Conservation (phyloP, 1,140 invertebrate genomes). For the Zaprionus lachaisei region DNA sequence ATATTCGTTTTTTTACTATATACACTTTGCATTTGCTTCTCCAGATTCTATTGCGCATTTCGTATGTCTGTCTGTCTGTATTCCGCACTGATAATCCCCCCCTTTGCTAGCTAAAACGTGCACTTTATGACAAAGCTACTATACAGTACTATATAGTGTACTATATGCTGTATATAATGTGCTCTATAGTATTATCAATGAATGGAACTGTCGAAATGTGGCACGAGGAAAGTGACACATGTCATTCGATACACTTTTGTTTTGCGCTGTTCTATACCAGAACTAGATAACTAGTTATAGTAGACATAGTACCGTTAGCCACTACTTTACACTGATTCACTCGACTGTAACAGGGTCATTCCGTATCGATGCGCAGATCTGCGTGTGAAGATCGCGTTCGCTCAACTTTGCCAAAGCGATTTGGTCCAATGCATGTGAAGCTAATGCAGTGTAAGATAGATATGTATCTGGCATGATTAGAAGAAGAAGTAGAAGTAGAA, state of each 20-base stretch:
- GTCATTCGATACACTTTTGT: neutral
- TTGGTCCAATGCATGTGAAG: slow-evolving; percentile 22
- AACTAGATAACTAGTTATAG: neutral
- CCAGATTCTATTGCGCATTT: slow-evolving; percentile 34
- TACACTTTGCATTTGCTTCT: slow-evolving; percentile 16
- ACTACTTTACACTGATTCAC: neutral
- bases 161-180: neutral
- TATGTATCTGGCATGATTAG: neutral
- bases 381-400: slow-evolving; percentile 27
- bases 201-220: slow-evolving; percentile 1
- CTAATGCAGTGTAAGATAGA: slow-evolving; percentile 1
- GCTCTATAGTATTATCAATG: slow-evolving; percentile 4
- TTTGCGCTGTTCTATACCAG: too few relatives aligned
- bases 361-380: slow-evolving; percentile 38
- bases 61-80: slow-evolving; percentile 4
- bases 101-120: slow-evolving; percentile 22
- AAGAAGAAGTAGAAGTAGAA: neutral
- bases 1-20: slow-evolving; percentile 8
- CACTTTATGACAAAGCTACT: slow-evolving; percentile 8
- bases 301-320: neutral
- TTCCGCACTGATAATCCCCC: slow-evolving; percentile 25
- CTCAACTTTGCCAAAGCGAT: slow-evolving; percentile 9
- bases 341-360: slow-evolving; percentile 38
- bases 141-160: neutral
- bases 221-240: neutral